A percentile compares a stretch with the other conserved stretches of the same genome.
phyloP scores from a whole-genome alignment of 53 echinoderm and acorn worm species.

The Echinometra lucunter region DNA sequence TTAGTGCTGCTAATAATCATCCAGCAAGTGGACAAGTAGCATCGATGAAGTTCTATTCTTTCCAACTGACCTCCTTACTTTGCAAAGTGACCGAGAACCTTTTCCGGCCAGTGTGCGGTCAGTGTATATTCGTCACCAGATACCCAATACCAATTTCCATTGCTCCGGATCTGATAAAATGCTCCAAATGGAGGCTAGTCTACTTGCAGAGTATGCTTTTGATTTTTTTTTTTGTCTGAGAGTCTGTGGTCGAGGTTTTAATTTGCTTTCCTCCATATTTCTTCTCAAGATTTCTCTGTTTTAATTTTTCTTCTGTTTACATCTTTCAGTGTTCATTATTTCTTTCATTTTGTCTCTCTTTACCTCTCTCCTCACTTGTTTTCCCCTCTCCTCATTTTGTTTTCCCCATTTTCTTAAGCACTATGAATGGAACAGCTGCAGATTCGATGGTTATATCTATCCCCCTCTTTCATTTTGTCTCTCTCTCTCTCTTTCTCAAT shows the following conservation, averaged over 20 bases:
- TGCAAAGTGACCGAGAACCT: not conserved
- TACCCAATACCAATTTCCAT: not conserved
- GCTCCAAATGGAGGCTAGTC: not conserved
- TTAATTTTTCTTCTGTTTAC: not conserved
- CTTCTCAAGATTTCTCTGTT: too few relatives aligned
- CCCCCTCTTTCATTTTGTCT: not conserved
- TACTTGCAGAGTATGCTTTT: not conserved
- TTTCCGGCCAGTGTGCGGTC: constrained; percentile 31
- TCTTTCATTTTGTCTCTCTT: not conserved
- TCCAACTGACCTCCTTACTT: constrained; percentile 23
- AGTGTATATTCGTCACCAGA: not conserved
- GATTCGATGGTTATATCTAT: too few relatives aligned
- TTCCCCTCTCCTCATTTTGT: too few relatives aligned
- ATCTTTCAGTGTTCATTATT: not conserved
- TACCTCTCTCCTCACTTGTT: not conserved
- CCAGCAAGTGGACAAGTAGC: not conserved
- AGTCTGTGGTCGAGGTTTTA: not conserved
- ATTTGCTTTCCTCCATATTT: not conserved
- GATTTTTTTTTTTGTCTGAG: not conserved
- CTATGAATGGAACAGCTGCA: too few relatives aligned
- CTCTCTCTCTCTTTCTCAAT: not conserved
- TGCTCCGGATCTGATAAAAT: not conserved
- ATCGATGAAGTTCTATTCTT: not conserved
- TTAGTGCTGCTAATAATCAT: not conserved
- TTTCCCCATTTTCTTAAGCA: too few relatives aligned